Evolutionary conservation across 2,113 vertebrate species (phyloP).

Genomic region (Lampris megalopsis): DNA sequence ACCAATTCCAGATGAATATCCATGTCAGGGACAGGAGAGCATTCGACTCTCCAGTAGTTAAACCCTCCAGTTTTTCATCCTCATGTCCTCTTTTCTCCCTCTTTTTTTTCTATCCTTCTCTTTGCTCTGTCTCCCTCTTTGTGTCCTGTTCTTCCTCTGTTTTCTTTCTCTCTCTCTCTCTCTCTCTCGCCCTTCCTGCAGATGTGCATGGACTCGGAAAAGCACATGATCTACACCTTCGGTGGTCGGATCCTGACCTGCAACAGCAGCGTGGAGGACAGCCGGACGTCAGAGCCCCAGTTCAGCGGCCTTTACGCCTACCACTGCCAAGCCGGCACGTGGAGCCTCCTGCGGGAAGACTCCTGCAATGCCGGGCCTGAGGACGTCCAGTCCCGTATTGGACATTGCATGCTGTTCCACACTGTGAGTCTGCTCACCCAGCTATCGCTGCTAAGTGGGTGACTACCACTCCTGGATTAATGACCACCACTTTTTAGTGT

Average conservation of each 20-base stretch:
- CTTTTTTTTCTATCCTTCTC: not conserved
- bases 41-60: too few species aligned
- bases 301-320: conserved; percentile 97
- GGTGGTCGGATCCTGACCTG: conserved; percentile 97
- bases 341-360: conserved; percentile 96
- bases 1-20: too few species aligned
- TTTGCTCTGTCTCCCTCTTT: not conserved
- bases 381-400: conserved; percentile 97
- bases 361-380: conserved; percentile 98
- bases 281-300: conserved; percentile 94
- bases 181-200: conserved; percentile 56
- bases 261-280: conserved; percentile 95
- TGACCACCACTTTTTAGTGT: too few species aligned
- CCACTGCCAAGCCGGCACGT: conserved; percentile 90
- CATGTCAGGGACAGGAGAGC: too few species aligned
- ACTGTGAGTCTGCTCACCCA: conserved; percentile 69
- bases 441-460: not conserved
- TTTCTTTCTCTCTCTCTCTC: not conserved
- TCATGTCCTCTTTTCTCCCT: not conserved
- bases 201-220: conserved; percentile 99
- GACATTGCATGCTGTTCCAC: conserved; percentile 99
- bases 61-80: not conserved
- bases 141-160: not conserved
- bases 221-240: conserved; percentile 99
- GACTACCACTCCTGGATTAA: not conserved